Evolutionary conservation across 2,113 vertebrate genomes (phyloP).

Genomic region (Heterochromis multidens): DNA sequence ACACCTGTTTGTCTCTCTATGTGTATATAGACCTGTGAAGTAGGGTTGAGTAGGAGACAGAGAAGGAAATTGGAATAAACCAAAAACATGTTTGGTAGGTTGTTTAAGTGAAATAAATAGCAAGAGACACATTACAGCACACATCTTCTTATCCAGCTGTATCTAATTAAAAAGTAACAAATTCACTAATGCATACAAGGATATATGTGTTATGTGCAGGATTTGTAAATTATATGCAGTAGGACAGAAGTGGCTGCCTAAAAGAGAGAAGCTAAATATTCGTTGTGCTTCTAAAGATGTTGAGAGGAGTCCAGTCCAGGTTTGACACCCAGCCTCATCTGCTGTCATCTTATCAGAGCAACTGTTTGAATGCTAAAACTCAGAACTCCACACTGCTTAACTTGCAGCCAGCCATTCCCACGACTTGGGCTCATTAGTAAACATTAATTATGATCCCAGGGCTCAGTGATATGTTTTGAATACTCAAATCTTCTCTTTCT

Average conservation of each 20-base stretch:
- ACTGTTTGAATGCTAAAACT: background rate
- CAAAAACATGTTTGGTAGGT: background rate
- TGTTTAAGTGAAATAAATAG: background rate
- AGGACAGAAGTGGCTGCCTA: background rate
- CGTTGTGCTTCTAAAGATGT: background rate
- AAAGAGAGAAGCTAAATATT: background rate
- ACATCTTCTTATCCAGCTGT: background rate
- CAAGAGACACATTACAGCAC: background rate
- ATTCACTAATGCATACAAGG: background rate
- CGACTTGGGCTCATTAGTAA: background rate
- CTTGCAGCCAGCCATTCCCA: background rate
- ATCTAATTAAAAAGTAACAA: background rate
- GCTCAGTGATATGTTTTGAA: constrained; percentile 16
- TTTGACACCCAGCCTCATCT: background rate
- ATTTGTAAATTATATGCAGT: background rate
- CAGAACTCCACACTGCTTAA: background rate
- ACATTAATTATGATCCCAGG: background rate
- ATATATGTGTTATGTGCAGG: background rate
- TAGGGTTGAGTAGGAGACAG: background rate
- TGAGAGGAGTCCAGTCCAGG: background rate
- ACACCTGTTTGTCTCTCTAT: background rate
- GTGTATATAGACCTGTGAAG: background rate
- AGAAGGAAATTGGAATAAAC: background rate
- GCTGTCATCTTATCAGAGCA: background rate
- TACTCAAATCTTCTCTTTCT: background rate